Base-by-base conservation (phyloP, 2,113 vertebrate species). In the Hipposideros armiger region DNA sequence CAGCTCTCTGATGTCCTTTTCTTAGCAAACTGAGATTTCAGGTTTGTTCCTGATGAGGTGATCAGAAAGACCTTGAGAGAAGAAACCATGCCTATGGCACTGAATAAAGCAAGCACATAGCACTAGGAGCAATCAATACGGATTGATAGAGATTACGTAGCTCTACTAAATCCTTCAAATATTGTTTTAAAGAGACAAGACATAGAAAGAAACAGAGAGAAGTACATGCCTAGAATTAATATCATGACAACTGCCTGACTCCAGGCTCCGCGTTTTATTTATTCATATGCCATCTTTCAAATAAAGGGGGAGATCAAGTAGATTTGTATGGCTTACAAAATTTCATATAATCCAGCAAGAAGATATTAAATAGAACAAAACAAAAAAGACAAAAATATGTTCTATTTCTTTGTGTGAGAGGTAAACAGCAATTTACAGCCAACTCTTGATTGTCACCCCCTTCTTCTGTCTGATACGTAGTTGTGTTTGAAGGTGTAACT, bases 51-150 rank as follows among this genome's bases (percentile, higher is more conserved):
- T 62, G 45, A 76, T 26, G 36, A 77, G 67, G 40, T 89, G 80
- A 97, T 76, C 58, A 87, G 78, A 95, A 86, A 91, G 81, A 94
- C 36, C 54, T 58, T 70, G 36, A 82, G 20, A 86, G 40, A 82
- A 87, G 52, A 93, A 85, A 32, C 10, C 24, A 40, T 70, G 87
- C 36, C 90, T 83, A 42, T 66, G 47, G 87, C 24, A 76, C 13
- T 13, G 30, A 95, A 80, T 66, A 93, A 95, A 93, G 74, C 72
- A 78, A 93, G 58, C 26, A 83, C 83, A 87, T 17, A 40, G 15
- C 69, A 69, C n/a, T 47, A 83, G 4, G 15, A 80, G 45, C 56
- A 83, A 97, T 96, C 89, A 88, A 78, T 14, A 89, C 28, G 45
- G 56, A 89, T 42, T 89, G 76, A 36, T 0, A n/a, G 78, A 80